These are phyloP conservation scores for Discoglossus pictus DNA, from an alignment of 2,797 vertebrate genomes.

Conservation along the genomic window DNA sequence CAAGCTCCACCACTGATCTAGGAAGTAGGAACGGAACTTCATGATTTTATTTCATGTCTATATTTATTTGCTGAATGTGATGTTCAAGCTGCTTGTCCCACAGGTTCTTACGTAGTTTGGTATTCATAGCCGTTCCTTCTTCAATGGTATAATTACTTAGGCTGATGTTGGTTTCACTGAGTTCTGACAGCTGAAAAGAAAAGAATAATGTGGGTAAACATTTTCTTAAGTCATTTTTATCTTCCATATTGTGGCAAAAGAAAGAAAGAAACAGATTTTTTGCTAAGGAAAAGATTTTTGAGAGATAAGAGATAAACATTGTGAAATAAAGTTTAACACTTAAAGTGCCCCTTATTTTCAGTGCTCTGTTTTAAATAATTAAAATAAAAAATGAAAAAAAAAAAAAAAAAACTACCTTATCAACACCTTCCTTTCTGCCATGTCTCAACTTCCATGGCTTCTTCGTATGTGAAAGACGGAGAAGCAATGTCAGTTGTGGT, in stretches of 20 bases:
- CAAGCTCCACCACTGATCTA: neutral
- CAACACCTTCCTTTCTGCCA: no score
- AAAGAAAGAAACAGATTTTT: neutral
- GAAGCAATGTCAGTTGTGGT: no score
- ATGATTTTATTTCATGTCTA: neutral
- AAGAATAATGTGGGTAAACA: neutral
- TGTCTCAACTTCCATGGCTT: no score
- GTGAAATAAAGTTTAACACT: neutral
- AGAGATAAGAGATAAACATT: constrained; percentile 4
- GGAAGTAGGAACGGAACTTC: neutral
- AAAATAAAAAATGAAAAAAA: no score
- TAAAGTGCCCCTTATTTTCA: no score
- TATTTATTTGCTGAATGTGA: constrained; percentile 1
- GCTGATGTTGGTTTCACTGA: neutral
- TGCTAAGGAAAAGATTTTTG: no score
- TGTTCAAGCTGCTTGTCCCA: neutral
- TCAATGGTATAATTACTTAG: no score
- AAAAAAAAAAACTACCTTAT: no score
- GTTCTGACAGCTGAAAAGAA: constrained; percentile 1
- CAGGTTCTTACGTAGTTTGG: neutral
- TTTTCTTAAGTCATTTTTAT: neutral
- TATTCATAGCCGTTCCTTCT: neutral
- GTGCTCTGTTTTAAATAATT: no score
- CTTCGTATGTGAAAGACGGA: no score
- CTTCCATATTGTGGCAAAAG: constrained; percentile 15